These are phyloP conservation scores for Bolborhynchus lineola DNA, from an alignment of 2,113 vertebrate genomes.

Conservation along the genomic window DNA sequence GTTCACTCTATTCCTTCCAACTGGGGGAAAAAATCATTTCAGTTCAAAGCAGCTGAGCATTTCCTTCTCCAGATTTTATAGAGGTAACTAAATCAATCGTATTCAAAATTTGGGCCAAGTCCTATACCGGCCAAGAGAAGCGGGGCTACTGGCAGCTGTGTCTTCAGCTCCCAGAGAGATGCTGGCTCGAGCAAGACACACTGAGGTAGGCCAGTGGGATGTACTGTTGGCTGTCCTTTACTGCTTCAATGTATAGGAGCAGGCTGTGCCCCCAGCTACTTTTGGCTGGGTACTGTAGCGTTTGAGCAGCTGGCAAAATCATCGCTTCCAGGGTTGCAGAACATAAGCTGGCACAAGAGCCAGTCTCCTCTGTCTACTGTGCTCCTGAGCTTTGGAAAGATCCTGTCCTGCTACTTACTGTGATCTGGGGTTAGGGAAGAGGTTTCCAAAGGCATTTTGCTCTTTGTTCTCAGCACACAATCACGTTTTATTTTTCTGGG, in stretches of 20 bases:
- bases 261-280: conserved; percentile 32
- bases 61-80: conserved; percentile 46
- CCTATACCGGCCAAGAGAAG: conserved; percentile 16
- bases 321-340: neutral
- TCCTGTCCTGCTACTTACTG: neutral
- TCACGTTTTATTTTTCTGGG: neutral
- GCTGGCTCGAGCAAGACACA: conserved; percentile 9
- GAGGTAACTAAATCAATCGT: conserved; percentile 28
- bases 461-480: neutral
- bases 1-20: conserved; percentile 31
- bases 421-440: neutral
- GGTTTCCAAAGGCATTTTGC: neutral
- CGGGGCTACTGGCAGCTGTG: conserved; percentile 42
- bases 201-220: conserved; percentile 4
- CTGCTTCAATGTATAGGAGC: conserved; percentile 19
- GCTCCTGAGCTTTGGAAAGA: neutral
- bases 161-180: conserved; percentile 13
- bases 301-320: conserved; percentile 48
- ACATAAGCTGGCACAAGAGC: neutral
- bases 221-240: conserved; percentile 49
- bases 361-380: neutral
- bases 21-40: neutral
- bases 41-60: conserved; percentile 46
- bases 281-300: conserved; percentile 26
- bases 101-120: conserved; percentile 37